Percentiles rank a stretch among this genome's conserved stretches.
Conservation (phyloP, 2,888 invertebrate genomes). For the Thereva unica region DNA sequence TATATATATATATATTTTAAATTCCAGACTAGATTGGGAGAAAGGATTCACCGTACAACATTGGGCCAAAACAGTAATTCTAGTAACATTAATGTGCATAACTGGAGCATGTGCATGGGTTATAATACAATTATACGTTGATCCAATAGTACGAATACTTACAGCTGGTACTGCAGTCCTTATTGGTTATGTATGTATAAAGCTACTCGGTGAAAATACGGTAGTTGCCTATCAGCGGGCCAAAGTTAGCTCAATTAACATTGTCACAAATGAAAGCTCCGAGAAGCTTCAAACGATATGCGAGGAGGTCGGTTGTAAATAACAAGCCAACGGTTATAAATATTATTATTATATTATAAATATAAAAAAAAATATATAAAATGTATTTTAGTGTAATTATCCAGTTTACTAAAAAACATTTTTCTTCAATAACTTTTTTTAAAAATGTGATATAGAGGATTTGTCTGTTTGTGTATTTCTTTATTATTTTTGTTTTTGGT, state of each 20-base stretch:
- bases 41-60: slow-evolving; percentile 80
- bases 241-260: slow-evolving; percentile 83
- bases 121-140: slow-evolving; percentile 75
- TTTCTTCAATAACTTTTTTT: too few species aligned
- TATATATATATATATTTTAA: background rate
- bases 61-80: slow-evolving; percentile 81
- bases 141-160: slow-evolving; percentile 76
- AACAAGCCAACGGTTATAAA: slow-evolving; percentile 24
- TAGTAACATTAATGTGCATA: slow-evolving; percentile 77
- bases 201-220: slow-evolving; percentile 84
- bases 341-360: too few species aligned
- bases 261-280: slow-evolving; percentile 60
- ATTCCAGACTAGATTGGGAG: slow-evolving; percentile 74
- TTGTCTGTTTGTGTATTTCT: too few species aligned
- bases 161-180: slow-evolving; percentile 81
- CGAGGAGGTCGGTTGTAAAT: slow-evolving; percentile 53
- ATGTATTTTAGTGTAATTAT: too few species aligned
- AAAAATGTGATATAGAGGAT: too few species aligned
- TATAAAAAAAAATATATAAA: too few species aligned
- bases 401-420: too few species aligned
- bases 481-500: too few species aligned
- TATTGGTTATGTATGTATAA: slow-evolving; percentile 83
- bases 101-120: slow-evolving; percentile 80
- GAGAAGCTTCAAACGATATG: slow-evolving; percentile 57
- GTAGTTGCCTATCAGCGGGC: slow-evolving; percentile 89